phyloP scores from a whole-genome alignment of 2,888 invertebrate species.

The Serripes groenlandicus region DNA sequence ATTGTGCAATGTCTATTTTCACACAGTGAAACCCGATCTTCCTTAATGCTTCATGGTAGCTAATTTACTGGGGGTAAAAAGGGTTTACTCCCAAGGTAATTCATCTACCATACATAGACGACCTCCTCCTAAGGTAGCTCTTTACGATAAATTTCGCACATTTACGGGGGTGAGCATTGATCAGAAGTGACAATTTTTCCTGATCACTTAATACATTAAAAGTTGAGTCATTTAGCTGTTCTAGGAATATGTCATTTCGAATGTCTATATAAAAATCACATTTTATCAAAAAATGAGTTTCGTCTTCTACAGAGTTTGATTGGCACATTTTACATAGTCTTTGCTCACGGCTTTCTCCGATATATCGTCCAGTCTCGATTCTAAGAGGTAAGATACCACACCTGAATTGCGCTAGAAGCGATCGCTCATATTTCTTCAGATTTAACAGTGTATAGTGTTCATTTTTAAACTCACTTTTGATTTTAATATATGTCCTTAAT shows the following conservation, averaged over 20 bases:
- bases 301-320: slow-evolving; percentile 5
- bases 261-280: no score
- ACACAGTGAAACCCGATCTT: not conserved
- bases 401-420: slow-evolving; percentile 21
- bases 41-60: not conserved
- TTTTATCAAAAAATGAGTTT: slow-evolving; percentile 24
- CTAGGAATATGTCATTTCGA: no score
- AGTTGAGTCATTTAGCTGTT: no score
- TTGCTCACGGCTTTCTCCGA: slow-evolving; percentile 9
- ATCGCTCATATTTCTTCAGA: slow-evolving; percentile 10
- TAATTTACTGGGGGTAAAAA: not conserved
- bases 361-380: slow-evolving; percentile 35
- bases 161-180: no score
- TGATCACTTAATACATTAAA: not conserved
- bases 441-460: slow-evolving; percentile 2
- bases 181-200: no score
- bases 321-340: slow-evolving; percentile 36
- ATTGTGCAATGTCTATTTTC: not conserved
- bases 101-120: not conserved
- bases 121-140: not conserved
- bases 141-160: not conserved
- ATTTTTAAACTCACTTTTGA: slow-evolving; percentile 7
- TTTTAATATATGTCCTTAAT: slow-evolving; percentile 17
- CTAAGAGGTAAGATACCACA: slow-evolving; percentile 29
- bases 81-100: not conserved